phyloP scores from a whole-genome alignment of 2,113 vertebrate genomes.

The Vombatus ursinus region DNA sequence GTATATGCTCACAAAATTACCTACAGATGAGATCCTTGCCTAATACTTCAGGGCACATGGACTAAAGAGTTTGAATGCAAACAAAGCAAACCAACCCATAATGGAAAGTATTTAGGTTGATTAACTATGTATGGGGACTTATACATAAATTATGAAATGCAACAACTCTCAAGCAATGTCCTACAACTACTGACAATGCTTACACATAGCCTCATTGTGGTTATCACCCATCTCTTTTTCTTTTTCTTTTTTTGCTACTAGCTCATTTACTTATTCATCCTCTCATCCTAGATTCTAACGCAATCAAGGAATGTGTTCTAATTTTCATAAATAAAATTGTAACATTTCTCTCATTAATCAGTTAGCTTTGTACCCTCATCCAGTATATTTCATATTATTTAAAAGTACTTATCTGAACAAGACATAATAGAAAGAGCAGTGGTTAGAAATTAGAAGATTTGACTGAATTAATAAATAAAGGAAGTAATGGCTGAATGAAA shows the following conservation, averaged over 20 bases:
- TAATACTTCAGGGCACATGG: neutral
- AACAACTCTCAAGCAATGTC: neutral
- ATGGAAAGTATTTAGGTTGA: constrained; percentile 9
- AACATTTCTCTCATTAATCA: neutral
- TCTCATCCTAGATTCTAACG: neutral
- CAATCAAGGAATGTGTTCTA: neutral
- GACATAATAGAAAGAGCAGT: neutral
- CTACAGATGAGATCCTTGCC: neutral
- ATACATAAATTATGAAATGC: neutral
- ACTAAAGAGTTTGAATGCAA: neutral
- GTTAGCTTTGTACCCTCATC: neutral
- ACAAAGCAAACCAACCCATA: neutral
- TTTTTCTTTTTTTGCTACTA: neutral
- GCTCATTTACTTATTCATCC: neutral
- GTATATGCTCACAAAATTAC: neutral
- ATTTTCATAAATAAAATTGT: neutral
- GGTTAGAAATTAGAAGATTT: neutral
- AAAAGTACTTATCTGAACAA: neutral
- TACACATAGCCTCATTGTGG: neutral
- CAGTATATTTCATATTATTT: neutral
- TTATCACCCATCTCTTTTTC: too few species aligned
- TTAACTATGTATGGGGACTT: neutral
- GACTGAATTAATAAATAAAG: neutral
- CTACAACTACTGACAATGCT: neutral
- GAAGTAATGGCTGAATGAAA: neutral